phyloP scores from a whole-genome alignment of 2,888 invertebrate genomes.

The Leuctra nigra region DNA sequence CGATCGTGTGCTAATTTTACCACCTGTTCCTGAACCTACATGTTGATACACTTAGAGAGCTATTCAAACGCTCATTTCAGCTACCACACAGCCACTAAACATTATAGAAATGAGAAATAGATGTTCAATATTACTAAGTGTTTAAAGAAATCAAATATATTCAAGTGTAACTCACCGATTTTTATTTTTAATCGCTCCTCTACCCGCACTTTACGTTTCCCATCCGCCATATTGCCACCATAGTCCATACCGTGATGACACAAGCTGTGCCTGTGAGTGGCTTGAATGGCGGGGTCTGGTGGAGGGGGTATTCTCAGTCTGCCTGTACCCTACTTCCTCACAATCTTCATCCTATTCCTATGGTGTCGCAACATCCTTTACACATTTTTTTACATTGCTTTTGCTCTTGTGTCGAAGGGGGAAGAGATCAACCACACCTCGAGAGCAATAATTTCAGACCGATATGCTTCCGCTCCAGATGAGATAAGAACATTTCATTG shows the following conservation, averaged over 20 bases:
- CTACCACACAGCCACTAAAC: neutral
- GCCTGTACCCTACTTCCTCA: constrained; percentile 22
- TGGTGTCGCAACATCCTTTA: constrained; percentile 27
- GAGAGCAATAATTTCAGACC: constrained; percentile 1
- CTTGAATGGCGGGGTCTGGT: constrained; percentile 1
- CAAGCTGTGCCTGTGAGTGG: neutral
- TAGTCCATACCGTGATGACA: constrained; percentile 52
- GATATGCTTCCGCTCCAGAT: constrained; percentile 13
- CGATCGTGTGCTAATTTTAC: constrained; percentile 7
- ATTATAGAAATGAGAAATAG: neutral
- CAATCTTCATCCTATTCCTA: no score
- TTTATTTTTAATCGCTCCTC: constrained; percentile 91
- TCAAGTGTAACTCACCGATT: constrained; percentile 66
- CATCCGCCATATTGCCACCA: constrained; percentile 90
- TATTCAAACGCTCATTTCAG: neutral
- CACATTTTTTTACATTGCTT: neutral
- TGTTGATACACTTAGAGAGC: neutral
- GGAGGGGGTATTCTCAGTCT: constrained; percentile 1
- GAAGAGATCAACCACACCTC: constrained; percentile 10
- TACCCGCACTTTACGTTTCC: constrained; percentile 82
- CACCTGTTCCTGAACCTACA: neutral
- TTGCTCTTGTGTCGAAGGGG: neutral
- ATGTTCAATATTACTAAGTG: neutral
- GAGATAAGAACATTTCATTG: no score
- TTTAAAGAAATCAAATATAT: neutral